Evolutionary conservation across 2,797 vertebrate species (phyloP).

Genomic region (Darevskia nairensis): DNA sequence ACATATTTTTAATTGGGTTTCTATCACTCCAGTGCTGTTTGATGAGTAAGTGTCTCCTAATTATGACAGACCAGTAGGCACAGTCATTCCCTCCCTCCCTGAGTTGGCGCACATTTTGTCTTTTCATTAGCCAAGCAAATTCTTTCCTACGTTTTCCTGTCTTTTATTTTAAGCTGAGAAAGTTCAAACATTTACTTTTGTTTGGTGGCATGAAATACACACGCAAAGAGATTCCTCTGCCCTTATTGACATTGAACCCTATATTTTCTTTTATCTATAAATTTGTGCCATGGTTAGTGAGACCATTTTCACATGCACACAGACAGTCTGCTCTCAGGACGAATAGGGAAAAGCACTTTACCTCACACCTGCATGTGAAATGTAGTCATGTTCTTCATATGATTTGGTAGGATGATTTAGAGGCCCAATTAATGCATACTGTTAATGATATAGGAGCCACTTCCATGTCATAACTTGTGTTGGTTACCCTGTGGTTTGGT

Average conservation of each 20-base stretch:
- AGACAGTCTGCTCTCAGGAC: neutral
- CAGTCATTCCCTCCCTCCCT: constrained; percentile 39
- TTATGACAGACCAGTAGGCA: constrained; percentile 48
- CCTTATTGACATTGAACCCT: neutral
- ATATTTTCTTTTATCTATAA: neutral
- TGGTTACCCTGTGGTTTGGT: neutral
- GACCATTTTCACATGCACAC: neutral
- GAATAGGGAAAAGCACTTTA: neutral
- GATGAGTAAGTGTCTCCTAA: constrained; percentile 49
- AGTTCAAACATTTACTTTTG: constrained; percentile 15
- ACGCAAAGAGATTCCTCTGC: neutral
- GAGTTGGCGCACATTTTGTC: constrained; percentile 57
- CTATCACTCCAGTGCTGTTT: constrained; percentile 65
- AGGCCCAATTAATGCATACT: neutral
- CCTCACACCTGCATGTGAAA: neutral
- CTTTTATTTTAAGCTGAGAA: constrained; percentile 10
- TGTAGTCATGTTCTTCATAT: neutral
- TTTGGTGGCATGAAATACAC: constrained; percentile 2
- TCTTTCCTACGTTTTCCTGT: constrained; percentile 38
- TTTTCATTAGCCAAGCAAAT: constrained; percentile 62
- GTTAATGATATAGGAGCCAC: too few species aligned
- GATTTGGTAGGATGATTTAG: neutral
- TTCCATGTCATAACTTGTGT: neutral
- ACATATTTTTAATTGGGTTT: constrained; percentile 56
- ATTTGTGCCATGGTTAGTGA: neutral